phyloP scores from a whole-genome alignment of 2,797 vertebrate species.

The Rhynchonycteris naso region DNA sequence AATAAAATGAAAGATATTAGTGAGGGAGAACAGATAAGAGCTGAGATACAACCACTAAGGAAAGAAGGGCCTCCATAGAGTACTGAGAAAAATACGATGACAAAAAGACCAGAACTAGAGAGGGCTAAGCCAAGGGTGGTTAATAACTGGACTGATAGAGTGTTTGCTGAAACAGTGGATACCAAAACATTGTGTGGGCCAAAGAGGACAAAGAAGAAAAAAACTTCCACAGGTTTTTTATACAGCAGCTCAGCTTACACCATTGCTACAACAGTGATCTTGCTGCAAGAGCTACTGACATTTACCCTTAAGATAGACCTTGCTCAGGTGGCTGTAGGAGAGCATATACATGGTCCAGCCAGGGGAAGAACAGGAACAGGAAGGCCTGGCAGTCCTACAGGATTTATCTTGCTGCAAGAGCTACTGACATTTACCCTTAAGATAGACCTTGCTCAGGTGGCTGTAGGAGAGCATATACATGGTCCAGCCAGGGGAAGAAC shows the following conservation, averaged over 20 bases:
- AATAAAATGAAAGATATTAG: neutral
- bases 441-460: neutral
- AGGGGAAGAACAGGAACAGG: neutral
- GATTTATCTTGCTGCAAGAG: neutral
- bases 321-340: neutral
- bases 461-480: neutral
- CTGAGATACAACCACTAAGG: neutral
- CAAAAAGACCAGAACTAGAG: neutral
- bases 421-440: neutral
- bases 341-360: neutral
- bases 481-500: neutral
- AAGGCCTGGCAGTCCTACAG: too few relatives aligned
- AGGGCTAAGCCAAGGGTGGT: neutral
- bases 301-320: neutral
- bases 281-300: neutral
- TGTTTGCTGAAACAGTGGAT: neutral
- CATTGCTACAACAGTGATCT: neutral
- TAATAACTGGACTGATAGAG: neutral
- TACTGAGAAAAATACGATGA: neutral
- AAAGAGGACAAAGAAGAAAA: neutral
- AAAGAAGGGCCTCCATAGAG: neutral
- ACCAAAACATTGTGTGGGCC: neutral
- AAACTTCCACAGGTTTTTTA: neutral
- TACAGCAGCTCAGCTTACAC: neutral
- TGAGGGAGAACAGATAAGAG: neutral